Conservation (phyloP, 2,113 vertebrate species). For the Addax nasomaculatus region DNA sequence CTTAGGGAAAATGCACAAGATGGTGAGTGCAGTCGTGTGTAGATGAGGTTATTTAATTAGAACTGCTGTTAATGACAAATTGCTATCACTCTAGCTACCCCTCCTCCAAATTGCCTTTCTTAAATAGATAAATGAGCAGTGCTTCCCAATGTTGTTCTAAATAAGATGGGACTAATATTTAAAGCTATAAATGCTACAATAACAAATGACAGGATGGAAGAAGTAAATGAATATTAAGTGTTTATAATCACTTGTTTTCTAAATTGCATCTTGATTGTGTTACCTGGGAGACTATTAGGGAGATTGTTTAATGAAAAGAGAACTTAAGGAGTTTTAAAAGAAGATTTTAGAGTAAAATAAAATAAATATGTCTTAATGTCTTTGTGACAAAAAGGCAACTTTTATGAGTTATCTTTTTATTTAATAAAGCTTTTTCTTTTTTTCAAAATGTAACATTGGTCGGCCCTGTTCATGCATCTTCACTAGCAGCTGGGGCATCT, state of each 20-base stretch:
- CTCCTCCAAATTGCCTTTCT: slow-evolving; percentile 67
- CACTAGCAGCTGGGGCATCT: background rate
- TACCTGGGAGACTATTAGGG: slow-evolving; percentile 69
- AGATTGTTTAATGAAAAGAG: slow-evolving; percentile 57
- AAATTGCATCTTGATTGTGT: slow-evolving; percentile 64
- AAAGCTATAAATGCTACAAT: slow-evolving; percentile 76
- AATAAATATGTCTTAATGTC: background rate
- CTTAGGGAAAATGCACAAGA: slow-evolving; percentile 62
- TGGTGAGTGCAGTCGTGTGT: slow-evolving; percentile 62
- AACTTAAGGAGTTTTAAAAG: slow-evolving; percentile 20
- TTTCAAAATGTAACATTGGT: background rate
- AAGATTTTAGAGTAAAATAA: background rate
- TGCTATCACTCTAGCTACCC: slow-evolving; percentile 23
- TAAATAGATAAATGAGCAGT: slow-evolving; percentile 73
- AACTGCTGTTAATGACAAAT: slow-evolving; percentile 78
- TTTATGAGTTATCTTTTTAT: background rate
- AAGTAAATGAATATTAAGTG: slow-evolving; percentile 73
- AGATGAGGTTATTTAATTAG: slow-evolving; percentile 75
- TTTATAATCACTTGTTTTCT: slow-evolving; percentile 76
- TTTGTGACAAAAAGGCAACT: background rate
- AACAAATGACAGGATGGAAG: slow-evolving; percentile 73
- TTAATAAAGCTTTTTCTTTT: background rate
- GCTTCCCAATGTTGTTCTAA: slow-evolving; percentile 52
- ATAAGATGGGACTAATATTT: slow-evolving; percentile 74
- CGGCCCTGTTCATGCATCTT: background rate